Conservation (phyloP, 2,888 invertebrate genomes). For the Hypselothyrea guttata region DNA sequence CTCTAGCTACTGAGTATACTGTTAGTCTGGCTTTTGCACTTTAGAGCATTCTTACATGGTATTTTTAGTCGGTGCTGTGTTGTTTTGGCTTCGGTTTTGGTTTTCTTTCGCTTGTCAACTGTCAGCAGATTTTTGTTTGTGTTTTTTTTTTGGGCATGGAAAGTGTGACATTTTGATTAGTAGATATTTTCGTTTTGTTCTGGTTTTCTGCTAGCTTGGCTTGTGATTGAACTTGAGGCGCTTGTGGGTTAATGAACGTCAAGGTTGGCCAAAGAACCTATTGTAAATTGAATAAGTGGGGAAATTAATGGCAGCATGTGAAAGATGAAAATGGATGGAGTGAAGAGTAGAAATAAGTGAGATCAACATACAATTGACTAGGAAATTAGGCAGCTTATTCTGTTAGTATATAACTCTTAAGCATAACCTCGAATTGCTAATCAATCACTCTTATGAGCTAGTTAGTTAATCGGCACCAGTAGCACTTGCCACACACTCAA, state of each 20-base stretch:
- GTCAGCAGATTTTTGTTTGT: conserved; percentile 59
- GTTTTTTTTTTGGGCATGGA: conserved; percentile 56
- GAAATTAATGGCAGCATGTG: conserved; percentile 2
- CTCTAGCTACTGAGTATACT: conserved; percentile 20
- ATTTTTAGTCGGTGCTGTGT: conserved; percentile 17
- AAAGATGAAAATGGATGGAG: background rate
- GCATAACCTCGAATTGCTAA: no score
- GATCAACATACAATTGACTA: no score
- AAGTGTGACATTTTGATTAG: conserved; percentile 76
- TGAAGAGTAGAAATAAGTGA: background rate
- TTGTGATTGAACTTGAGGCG: conserved; percentile 71
- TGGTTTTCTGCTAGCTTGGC: conserved; percentile 19
- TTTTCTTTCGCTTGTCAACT: conserved; percentile 58
- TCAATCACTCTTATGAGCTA: no score
- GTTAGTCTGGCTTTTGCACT: background rate
- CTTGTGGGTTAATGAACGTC: conserved; percentile 63
- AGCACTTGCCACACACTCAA: conserved; percentile 35
- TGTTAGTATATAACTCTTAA: no score
- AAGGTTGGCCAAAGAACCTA: conserved; percentile 53
- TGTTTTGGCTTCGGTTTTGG: conserved; percentile 39
- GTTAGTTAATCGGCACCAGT: background rate
- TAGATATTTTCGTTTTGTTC: conserved; percentile 39
- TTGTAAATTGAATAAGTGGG: conserved; percentile 48
- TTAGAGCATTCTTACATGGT: conserved; percentile 2
- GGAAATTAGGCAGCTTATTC: no score